phyloP scores from a whole-genome alignment of 2,113 vertebrate species.

The Cacatua alba region DNA sequence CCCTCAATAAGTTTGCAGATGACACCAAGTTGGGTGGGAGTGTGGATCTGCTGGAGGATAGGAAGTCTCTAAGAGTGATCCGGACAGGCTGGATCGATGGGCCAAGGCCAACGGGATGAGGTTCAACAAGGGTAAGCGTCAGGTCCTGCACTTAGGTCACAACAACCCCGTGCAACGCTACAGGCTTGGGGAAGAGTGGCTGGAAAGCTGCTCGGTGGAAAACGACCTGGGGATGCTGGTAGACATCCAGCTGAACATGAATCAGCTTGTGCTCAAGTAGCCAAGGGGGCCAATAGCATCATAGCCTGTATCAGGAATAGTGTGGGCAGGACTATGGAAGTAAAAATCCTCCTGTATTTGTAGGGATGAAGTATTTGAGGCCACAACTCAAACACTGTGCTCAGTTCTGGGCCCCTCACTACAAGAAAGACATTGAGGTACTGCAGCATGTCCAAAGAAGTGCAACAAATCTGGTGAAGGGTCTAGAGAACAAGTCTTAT shows the following conservation, averaged over 20 bases:
- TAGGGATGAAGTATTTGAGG: neutral
- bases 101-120: accelerated
- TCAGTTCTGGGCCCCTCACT: neutral
- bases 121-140: neutral
- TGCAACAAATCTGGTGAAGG: neutral
- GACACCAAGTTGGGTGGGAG: neutral
- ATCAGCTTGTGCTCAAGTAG: neutral
- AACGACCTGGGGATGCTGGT: neutral
- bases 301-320: neutral
- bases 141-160: neutral
- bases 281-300: neutral
- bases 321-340: neutral
- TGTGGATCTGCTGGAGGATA: neutral
- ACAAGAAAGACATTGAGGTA: neutral
- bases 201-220: neutral
- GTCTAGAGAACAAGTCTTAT: neutral
- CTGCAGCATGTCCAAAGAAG: neutral
- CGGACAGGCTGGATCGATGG: neutral
- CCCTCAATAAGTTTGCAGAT: neutral
- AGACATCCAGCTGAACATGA: neutral
- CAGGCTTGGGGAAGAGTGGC: neutral
- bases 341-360: accelerated
- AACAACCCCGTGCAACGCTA: neutral
- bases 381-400: neutral
- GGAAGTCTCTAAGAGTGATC: neutral